Evolutionary conservation across 2,797 vertebrate species (phyloP), one percentile per base, ranked within the genome.

Genomic region (Hybognathus amarus): DNA sequence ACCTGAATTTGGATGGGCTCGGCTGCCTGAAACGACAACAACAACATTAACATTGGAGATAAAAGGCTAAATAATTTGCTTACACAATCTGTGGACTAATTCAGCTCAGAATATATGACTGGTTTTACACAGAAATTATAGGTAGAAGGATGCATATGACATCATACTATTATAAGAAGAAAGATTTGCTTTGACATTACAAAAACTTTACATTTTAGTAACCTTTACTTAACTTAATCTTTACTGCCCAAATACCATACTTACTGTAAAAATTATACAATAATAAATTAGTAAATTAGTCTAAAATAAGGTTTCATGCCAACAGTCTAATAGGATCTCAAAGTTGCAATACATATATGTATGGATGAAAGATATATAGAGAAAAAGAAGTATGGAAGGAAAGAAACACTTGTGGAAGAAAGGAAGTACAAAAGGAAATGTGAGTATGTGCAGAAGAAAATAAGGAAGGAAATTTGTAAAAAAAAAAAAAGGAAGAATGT

Each of bases 1-100:
- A 97, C 94, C 93, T 96, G 96, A 89, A 99, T 93, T 86, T 94
- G 93, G 88, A 97, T 93, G 10, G 96, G 91, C 91, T 97, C 97
- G 5, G 95, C 85, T 92, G 96, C 93, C 94, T 92, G 66, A 20
- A 50, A 63, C 78, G 30, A 30, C 5, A 27, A 61, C 9, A 56
- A 78, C 30, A 52, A 64, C 24, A 54, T 42, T 22, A 27, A 30
- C 17, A 42, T 12, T 63, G 42, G 8, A 40, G 9, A 67, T 59
- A 42, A 77, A 68, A 38, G 17, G 4, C 12, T 45, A 15, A 27
- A 30, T 11, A 30, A 47, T 38, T 42, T 40, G 12, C 11, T 78
- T 47, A 13, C 7, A 61, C 11, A 80, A 24, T 69, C 33, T n/a
- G 33, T 36, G 30, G 64, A 24, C 36, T 69, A 79, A 40, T 38